Conservation (phyloP, 2,113 vertebrate species). For the Prionailurus viverrinus region DNA sequence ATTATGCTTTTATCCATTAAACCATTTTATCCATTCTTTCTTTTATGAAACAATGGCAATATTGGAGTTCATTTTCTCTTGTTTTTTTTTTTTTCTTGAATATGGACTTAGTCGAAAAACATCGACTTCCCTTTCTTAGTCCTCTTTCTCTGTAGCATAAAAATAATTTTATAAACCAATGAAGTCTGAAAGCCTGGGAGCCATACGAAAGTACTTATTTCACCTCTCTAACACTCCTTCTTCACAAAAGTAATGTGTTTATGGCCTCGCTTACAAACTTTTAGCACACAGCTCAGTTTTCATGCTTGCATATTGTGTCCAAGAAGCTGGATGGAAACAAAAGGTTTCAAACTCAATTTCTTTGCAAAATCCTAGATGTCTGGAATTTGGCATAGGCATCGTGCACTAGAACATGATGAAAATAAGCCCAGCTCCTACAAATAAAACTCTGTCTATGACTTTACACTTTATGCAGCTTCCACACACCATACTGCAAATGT, state of each 20-base stretch:
- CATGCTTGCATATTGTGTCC: not conserved
- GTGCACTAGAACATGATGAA: not conserved
- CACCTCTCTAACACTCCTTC: not conserved
- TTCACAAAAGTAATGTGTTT: not conserved
- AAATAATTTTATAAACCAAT: not conserved
- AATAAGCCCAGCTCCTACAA: conserved; percentile 27
- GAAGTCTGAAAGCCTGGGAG: not conserved
- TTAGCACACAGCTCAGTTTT: not conserved
- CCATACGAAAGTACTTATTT: not conserved
- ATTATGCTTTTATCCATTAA: not conserved
- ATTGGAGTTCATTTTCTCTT: not conserved
- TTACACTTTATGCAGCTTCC: not conserved
- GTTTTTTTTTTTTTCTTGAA: not conserved
- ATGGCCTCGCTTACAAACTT: not conserved
- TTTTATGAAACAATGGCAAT: not conserved
- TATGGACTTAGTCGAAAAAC: not conserved
- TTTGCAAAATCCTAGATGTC: conserved; percentile 4
- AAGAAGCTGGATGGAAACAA: not conserved
- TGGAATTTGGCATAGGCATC: not conserved
- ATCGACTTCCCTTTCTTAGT: not conserved
- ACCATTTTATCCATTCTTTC: not conserved
- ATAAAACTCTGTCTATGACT: not conserved
- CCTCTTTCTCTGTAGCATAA: not conserved
- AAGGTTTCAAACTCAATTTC: not conserved
- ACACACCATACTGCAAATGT: not conserved